phyloP scores from a whole-genome alignment of 2,888 invertebrate genomes.

The Orthosia cruda region DNA sequence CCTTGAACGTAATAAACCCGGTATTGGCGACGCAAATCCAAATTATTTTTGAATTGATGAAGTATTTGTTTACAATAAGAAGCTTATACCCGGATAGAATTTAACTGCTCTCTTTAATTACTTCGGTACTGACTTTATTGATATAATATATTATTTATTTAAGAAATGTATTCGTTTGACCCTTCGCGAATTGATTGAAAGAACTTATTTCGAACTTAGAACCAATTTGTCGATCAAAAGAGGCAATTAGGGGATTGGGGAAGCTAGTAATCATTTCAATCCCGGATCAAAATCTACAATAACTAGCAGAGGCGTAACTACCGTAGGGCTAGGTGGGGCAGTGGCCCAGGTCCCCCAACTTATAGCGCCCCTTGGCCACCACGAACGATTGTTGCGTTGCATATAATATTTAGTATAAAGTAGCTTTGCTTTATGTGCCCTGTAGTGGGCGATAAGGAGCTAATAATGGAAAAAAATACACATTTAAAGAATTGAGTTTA shows the following conservation, averaged over 20 bases:
- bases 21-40: constrained; percentile 49
- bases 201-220: constrained; percentile 35
- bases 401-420: no score
- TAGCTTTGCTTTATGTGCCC: no score
- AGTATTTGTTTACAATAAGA: constrained; percentile 49
- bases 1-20: constrained; percentile 53
- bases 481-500: no score
- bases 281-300: constrained; percentile 7
- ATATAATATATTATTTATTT: constrained; percentile 21
- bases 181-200: constrained; percentile 24
- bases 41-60: constrained; percentile 58
- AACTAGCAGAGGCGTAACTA: no score
- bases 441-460: no score
- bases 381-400: no score
- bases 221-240: constrained; percentile 45
- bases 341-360: no score
- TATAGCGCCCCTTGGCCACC: no score
- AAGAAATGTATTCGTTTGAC: constrained; percentile 37
- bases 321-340: no score
- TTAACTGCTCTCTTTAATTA: constrained; percentile 45
- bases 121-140: constrained; percentile 26
- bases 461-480: no score
- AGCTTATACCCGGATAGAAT: constrained; percentile 8
- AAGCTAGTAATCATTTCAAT: constrained; percentile 17
- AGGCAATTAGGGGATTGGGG: constrained; percentile 24